A percentile compares a stretch with the other conserved stretches of the same genome.
Conservation (phyloP, 2,113 vertebrate species). For the Brienomyrus longianalis region DNA sequence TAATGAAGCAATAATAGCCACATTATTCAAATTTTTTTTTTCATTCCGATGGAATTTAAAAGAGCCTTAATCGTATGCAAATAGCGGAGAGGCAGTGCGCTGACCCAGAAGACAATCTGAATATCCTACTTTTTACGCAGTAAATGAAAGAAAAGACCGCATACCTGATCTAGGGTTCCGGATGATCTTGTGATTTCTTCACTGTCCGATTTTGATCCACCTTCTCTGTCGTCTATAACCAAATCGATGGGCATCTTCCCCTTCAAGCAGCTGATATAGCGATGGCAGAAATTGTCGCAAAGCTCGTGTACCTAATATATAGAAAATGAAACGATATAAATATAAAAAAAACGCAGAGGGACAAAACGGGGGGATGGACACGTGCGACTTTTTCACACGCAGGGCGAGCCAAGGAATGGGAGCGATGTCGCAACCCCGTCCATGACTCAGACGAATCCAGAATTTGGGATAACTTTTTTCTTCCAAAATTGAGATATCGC, state of each 20-base stretch:
- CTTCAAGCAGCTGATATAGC: constrained; percentile 99
- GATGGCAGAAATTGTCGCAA: constrained; percentile 99
- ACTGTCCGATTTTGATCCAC: constrained; percentile 97
- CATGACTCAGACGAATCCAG: constrained; percentile 59
- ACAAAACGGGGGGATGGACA: constrained; percentile 67
- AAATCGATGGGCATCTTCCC: constrained; percentile 99
- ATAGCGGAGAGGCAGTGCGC: constrained; percentile 78
- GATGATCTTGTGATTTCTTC: constrained; percentile 97
- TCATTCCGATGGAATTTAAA: constrained; percentile 94
- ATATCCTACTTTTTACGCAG: constrained; percentile 53
- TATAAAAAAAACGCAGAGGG: constrained; percentile 54
- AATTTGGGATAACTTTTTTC: constrained; percentile 71
- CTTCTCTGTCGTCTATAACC: constrained; percentile 99
- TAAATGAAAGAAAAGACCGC: constrained; percentile 24
- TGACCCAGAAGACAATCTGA: constrained; percentile 80
- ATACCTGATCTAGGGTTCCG: constrained; percentile 96
- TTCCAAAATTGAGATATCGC: constrained; percentile 93
- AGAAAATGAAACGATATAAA: neutral
- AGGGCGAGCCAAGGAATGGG: constrained; percentile 62
- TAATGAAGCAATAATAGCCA: constrained; percentile 98
- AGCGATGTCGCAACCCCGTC: constrained; percentile 66
- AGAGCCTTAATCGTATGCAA: constrained; percentile 95
- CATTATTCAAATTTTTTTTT: constrained; percentile 91
- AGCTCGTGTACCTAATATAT: constrained; percentile 87
- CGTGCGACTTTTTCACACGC: constrained; percentile 66